phyloP scores from a whole-genome alignment of 2,113 vertebrate species.

The Pangasianodon gigas region DNA sequence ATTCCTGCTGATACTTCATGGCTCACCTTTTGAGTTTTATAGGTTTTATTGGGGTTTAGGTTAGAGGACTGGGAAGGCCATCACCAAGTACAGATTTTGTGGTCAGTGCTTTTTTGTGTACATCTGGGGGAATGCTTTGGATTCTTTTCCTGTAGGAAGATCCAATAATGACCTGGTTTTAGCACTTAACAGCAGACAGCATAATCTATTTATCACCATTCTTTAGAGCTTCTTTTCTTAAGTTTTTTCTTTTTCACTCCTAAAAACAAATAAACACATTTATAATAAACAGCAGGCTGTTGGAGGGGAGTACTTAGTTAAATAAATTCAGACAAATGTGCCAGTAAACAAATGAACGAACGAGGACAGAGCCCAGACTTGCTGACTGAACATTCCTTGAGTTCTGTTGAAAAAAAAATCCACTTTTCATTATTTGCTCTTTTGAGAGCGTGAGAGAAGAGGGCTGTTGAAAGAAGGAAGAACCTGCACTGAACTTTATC shows the following conservation, averaged over 20 bases:
- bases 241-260: not conserved
- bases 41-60: not conserved
- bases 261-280: not conserved
- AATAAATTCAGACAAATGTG: not conserved
- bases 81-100: conserved; percentile 4
- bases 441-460: not conserved
- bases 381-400: conserved; percentile 20
- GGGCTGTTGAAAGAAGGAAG: not conserved
- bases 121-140: conserved; percentile 11
- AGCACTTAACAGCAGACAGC: not conserved
- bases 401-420: conserved; percentile 1
- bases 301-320: conserved; percentile 1
- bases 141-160: conserved; percentile 1
- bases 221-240: not conserved
- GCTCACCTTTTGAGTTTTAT: not conserved
- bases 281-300: not conserved
- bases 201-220: not conserved
- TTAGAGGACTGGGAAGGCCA: not conserved
- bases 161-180: not conserved
- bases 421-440: conserved; percentile 20
- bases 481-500: not conserved
- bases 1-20: not conserved
- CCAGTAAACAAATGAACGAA: conserved; percentile 4
- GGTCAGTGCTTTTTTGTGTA: not conserved
- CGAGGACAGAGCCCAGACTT: not conserved